Conservation (phyloP, 2,888 invertebrate species). For the Hyposoter dolosus region DNA sequence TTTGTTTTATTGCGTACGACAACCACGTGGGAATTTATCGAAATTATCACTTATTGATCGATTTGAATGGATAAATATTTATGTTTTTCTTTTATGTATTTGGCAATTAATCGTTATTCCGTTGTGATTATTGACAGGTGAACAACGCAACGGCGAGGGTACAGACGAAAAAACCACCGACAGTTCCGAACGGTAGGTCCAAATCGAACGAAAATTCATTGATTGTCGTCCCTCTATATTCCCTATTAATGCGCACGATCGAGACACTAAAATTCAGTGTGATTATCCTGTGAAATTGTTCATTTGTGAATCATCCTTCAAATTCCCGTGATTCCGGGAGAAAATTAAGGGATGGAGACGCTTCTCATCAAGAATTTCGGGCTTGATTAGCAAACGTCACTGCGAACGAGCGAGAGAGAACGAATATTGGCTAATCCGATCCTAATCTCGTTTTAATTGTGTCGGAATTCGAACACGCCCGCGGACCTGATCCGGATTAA, state of each 20-base stretch:
- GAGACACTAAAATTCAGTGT: not conserved
- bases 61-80: not conserved
- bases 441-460: constrained; percentile 79
- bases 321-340: constrained; percentile 4
- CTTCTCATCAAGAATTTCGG: constrained; percentile 25
- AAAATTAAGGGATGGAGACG: not conserved
- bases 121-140: constrained; percentile 89
- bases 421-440: constrained; percentile 72
- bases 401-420: constrained; percentile 9
- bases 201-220: not conserved
- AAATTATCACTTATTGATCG: not conserved
- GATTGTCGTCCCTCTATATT: not conserved
- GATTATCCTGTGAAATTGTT: not conserved
- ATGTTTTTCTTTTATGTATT: not conserved
- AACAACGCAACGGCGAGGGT: constrained; percentile 99
- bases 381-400: constrained; percentile 40
- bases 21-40: constrained; percentile 24
- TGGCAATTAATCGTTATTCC: constrained; percentile 57
- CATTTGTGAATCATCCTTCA: constrained; percentile 54
- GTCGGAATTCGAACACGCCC: constrained; percentile 75
- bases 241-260: not conserved
- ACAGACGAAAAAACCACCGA: constrained; percentile 98
- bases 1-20: not conserved
- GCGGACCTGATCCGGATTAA: constrained; percentile 78
- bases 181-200: constrained; percentile 95